Evolutionary conservation across 1,140 invertebrate species (phyloP).

Genomic region (Zophobas atratus): DNA sequence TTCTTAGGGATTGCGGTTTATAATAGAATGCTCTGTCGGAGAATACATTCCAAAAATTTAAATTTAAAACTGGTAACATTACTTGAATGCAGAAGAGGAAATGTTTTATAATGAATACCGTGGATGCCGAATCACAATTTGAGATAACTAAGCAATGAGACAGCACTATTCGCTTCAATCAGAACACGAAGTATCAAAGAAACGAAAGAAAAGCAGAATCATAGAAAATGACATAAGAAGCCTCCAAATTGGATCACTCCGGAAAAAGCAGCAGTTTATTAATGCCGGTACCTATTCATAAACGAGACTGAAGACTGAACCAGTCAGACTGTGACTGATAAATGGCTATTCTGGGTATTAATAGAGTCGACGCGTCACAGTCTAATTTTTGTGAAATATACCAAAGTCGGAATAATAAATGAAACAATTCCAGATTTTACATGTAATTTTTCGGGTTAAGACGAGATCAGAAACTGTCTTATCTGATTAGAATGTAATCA

Average conservation of each 20-base stretch:
- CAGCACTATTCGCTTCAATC: not conserved
- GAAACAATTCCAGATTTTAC: slow-evolving; percentile 22
- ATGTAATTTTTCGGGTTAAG: slow-evolving; percentile 13
- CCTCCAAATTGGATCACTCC: slow-evolving; percentile 13
- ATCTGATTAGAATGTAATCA: slow-evolving; percentile 32
- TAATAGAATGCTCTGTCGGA: not conserved
- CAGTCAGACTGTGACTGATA: slow-evolving; percentile 31
- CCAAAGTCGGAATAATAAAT: slow-evolving; percentile 8
- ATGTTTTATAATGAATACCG: slow-evolving; percentile 1
- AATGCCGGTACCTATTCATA: slow-evolving; percentile 35
- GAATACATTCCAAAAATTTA: slow-evolving; percentile 2
- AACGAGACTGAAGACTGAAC: slow-evolving; percentile 14
- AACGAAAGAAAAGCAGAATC: not conserved
- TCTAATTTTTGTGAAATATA: not conserved
- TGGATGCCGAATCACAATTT: not conserved
- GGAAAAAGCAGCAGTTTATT: slow-evolving; percentile 23
- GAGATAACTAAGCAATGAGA: not conserved
- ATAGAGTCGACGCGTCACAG: not conserved
- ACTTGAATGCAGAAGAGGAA: not conserved
- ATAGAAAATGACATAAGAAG: not conserved
- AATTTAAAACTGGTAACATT: not conserved
- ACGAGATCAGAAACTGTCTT: not conserved
- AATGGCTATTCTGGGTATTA: not conserved
- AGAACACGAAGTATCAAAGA: not conserved
- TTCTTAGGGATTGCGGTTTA: slow-evolving; percentile 11